Base-by-base conservation (phyloP, 1,140 invertebrate species). In the Drosophila santomea region DNA sequence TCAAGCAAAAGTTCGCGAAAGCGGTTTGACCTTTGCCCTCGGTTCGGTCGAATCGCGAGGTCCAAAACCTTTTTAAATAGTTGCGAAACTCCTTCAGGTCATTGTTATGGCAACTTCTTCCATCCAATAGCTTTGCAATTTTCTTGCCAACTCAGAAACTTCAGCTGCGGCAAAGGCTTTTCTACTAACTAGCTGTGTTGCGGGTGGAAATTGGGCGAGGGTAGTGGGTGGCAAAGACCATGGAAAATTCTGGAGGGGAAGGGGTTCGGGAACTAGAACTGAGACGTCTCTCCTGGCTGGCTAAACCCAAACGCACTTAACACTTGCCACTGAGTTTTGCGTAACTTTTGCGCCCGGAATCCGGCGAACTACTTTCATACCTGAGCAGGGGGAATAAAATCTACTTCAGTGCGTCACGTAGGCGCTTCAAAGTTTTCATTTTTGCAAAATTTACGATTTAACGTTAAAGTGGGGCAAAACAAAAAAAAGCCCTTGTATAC, bases 361-460 rank as follows among this genome's bases (percentile, higher is more conserved):
- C 73, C 73, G 67, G 55, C 43, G 43, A 77, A 77, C 73, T 77
- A 78, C 39, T 77, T 77, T 82, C 58, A 15, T 78, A 79, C 66
- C 76, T 90, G 59, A 15, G 51, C 28, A 32, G 44, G 39, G 28
- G 25, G 32, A 54, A 44, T 63, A 67, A 83, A 82, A 77, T 88
- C 77, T 84, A 71, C 84, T 84, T 72, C 88, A 78, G 79, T 91
- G 80, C 89, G 89, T 91, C 89, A 91, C 89, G 89, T 91, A 91
- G 89, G 89, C 89, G 89, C 78, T 89, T 89, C 83, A 91, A 91
- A 90, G 81, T 88, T 91, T 90, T 82, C 66, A 63, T 86, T 86
- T 86, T 86, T 81, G 83, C 68, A 78, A 91, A 91, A 89, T 89
- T 85, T 91, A 91, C 89, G 89, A 91, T 91, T 91, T 89, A 91